Conservation (phyloP, 2,113 vertebrate genomes). For the Cathartes aura region DNA sequence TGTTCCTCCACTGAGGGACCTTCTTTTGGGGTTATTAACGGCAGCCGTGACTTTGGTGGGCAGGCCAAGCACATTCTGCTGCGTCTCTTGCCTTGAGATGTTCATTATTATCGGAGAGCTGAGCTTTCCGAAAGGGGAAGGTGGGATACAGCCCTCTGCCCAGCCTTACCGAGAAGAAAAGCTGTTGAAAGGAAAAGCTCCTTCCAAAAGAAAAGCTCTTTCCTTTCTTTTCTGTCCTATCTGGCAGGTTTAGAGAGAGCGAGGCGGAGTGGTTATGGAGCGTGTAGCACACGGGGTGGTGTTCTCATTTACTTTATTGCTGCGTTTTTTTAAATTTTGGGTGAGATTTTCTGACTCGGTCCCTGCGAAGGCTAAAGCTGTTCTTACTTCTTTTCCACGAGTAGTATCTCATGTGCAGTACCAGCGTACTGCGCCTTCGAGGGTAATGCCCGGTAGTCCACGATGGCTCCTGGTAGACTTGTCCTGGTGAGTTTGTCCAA, state of each 20-base stretch:
- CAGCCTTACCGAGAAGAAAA: neutral
- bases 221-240: neutral
- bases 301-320: neutral
- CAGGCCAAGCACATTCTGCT: accelerated
- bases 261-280: accelerated
- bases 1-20: neutral
- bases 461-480: neutral
- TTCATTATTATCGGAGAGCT: accelerated
- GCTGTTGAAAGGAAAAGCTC: neutral
- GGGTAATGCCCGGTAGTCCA: accelerated
- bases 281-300: accelerated
- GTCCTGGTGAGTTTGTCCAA: too few species aligned
- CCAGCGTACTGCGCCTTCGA: accelerated
- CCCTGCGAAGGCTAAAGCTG: neutral
- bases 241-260: neutral
- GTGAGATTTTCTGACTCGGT: neutral
- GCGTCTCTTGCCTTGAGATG: accelerated
- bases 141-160: neutral
- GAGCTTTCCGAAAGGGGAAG: neutral
- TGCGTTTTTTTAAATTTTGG: neutral
- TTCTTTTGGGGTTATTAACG: neutral
- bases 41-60: neutral
- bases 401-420: accelerated
- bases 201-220: neutral
- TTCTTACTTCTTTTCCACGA: neutral